Percentiles rank a stretch among this genome's conserved stretches.
Conservation (phyloP, 2,888 invertebrate genomes). For the Poecilus cupreus region DNA sequence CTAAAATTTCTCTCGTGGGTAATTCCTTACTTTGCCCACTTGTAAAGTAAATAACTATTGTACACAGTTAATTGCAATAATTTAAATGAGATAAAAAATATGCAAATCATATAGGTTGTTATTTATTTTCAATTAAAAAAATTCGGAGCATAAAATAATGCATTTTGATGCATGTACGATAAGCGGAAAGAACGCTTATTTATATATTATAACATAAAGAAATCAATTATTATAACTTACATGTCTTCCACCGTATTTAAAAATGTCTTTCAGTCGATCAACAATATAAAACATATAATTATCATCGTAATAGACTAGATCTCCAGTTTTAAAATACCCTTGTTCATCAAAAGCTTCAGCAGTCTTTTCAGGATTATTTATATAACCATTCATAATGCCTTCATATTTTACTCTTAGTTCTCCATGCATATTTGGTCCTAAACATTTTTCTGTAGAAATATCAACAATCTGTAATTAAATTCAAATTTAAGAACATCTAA, state of each 20-base stretch:
- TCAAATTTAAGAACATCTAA: constrained; percentile 15
- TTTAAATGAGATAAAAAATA: too few relatives aligned
- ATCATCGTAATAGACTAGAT: constrained; percentile 71
- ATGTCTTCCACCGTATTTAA: constrained; percentile 72
- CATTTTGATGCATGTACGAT: too few relatives aligned
- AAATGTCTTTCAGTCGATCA: constrained; percentile 71
- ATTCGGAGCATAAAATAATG: too few relatives aligned
- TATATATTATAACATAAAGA: too few relatives aligned
- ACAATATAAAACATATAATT: constrained; percentile 70
- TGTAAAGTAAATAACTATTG: too few relatives aligned
- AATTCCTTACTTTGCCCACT: too few relatives aligned
- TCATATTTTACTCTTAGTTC: constrained; percentile 72
- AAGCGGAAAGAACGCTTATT: too few relatives aligned
- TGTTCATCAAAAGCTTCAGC: constrained; percentile 69
- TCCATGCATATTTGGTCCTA: constrained; percentile 71
- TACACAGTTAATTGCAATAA: too few relatives aligned
- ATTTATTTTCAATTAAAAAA: too few relatives aligned
- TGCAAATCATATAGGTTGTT: too few relatives aligned
- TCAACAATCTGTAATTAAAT: constrained; percentile 70
- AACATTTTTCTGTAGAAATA: constrained; percentile 69
- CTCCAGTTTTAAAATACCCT: constrained; percentile 72
- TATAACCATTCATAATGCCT: constrained; percentile 69
- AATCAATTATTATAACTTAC: constrained; percentile 64
- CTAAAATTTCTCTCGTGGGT: too few relatives aligned
- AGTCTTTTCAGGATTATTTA: constrained; percentile 70